Evolutionary conservation across 1,140 invertebrate species (phyloP).

Genomic region (Nautilus pompilius): DNA sequence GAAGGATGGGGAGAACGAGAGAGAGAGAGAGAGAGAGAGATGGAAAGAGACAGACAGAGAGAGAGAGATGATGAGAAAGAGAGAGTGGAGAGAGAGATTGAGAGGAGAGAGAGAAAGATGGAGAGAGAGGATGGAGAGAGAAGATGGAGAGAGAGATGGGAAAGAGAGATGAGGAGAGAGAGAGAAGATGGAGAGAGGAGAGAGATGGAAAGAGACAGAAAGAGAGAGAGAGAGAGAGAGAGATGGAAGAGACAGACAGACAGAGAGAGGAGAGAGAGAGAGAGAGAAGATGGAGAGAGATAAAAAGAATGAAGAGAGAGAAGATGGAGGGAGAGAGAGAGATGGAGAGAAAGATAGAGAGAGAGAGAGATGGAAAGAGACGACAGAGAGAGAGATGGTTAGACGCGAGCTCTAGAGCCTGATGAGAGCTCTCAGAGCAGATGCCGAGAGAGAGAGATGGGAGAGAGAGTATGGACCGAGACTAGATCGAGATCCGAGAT

Average conservation of each 20-base stretch:
- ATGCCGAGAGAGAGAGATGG: background rate
- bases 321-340: background rate
- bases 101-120: background rate
- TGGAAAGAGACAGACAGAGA: background rate
- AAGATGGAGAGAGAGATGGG: background rate
- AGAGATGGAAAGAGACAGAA: background rate
- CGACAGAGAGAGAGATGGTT: background rate
- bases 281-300: background rate
- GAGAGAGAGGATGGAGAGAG: background rate
- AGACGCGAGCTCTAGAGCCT: background rate
- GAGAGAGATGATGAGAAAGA: background rate
- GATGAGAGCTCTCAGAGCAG: background rate
- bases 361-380: background rate
- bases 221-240: background rate
- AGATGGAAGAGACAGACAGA: background rate
- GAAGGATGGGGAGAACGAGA: background rate
- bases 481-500: too few relatives aligned
- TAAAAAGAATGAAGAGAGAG: background rate
- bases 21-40: background rate
- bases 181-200: background rate
- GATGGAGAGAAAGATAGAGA: background rate
- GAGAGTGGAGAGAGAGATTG: background rate
- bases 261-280: background rate
- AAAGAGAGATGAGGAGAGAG: background rate
- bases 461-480: background rate